A percentile compares a stretch with the other conserved stretches of the same genome.
These are phyloP conservation scores for Himalopsyche tibetana DNA, from an alignment of 2,888 invertebrate species.

Conservation along the genomic window DNA sequence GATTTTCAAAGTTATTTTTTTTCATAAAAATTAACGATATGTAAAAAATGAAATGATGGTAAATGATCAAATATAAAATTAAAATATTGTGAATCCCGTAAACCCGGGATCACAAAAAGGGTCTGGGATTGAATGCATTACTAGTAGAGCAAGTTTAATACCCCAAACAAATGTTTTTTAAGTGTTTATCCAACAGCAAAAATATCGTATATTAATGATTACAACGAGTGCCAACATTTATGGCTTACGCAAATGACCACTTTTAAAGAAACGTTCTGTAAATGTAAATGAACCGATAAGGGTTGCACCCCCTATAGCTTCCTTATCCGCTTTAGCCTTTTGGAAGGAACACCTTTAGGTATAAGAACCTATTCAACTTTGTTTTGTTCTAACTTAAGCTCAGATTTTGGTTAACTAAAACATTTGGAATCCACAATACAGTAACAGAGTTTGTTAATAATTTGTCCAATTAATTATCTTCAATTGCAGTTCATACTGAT, in stretches of 20 bases:
- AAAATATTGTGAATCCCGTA: too few species aligned
- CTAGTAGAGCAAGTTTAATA: too few species aligned
- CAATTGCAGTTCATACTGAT: background rate
- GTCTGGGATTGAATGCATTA: too few species aligned
- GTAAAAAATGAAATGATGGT: too few species aligned
- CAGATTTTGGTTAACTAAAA: background rate
- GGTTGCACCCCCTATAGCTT: conserved; percentile 21
- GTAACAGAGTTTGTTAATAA: conserved; percentile 26
- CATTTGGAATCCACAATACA: conserved; percentile 19
- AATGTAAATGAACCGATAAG: conserved; percentile 53
- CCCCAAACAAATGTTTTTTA: too few species aligned
- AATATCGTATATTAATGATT: too few species aligned
- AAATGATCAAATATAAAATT: too few species aligned
- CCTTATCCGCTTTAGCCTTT: conserved; percentile 41
- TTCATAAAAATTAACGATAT: too few species aligned
- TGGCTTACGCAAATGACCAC: background rate
- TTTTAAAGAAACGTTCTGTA: conserved; percentile 6
- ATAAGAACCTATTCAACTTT: conserved; percentile 34
- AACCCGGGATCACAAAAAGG: too few species aligned
- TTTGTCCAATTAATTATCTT: background rate
- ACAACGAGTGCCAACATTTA: too few species aligned
- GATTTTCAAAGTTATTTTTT: too few species aligned
- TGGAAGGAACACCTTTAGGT: conserved; percentile 7
- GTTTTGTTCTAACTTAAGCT: conserved; percentile 36
- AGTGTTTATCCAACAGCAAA: too few species aligned